Conservation (phyloP, 2,888 invertebrate genomes). For the Drosophila kanekoi region DNA sequence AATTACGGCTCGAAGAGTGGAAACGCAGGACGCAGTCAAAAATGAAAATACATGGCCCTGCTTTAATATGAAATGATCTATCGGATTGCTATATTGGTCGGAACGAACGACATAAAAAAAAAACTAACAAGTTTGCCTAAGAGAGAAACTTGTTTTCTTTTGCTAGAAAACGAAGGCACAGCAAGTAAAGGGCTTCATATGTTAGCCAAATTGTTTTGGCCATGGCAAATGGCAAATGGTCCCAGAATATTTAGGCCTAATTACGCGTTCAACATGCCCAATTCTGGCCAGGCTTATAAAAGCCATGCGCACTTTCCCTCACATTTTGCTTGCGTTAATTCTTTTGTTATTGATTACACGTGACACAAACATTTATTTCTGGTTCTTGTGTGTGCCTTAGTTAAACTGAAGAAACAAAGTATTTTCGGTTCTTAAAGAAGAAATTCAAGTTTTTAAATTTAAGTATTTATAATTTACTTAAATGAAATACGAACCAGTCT, state of each 20-base stretch:
- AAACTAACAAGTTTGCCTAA: not conserved
- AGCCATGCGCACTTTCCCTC: conserved; percentile 26
- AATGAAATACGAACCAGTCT: no score
- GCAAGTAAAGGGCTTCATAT: conserved; percentile 1
- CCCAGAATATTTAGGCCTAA: conserved; percentile 40
- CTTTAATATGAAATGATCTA: conserved; percentile 40
- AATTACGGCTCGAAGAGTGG: conserved; percentile 58
- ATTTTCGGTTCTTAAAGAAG: no score
- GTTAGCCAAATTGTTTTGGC: conserved; percentile 30
- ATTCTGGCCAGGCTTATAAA: conserved; percentile 40
- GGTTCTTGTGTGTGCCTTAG: not conserved
- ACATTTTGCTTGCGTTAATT: conserved; percentile 45
- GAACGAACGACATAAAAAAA: no score
- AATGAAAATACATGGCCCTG: conserved; percentile 25
- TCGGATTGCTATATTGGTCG: conserved; percentile 18
- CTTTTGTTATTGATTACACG: conserved; percentile 62
- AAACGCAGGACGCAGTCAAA: conserved; percentile 26
- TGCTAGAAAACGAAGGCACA: not conserved
- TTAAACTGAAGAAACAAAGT: no score
- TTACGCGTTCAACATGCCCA: conserved; percentile 36
- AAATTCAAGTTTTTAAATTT: no score
- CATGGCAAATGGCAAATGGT: not conserved
- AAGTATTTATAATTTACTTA: no score
- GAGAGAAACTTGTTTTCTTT: not conserved
- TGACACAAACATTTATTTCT: conserved; percentile 10